phyloP scores from a whole-genome alignment of 1,140 invertebrate genomes.

The Maconellicoccus hirsutus region DNA sequence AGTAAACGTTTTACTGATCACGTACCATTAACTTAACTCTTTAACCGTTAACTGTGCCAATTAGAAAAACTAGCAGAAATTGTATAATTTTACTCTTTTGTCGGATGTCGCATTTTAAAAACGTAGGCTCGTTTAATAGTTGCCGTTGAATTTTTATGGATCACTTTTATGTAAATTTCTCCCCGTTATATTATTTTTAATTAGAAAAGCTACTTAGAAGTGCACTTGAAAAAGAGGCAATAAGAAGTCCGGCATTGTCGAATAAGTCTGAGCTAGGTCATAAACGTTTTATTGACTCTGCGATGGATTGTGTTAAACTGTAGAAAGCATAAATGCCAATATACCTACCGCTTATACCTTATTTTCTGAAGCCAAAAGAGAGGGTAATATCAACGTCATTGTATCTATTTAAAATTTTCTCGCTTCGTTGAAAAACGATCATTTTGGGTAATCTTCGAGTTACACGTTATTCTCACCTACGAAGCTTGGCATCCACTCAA shows the following conservation, averaged over 20 bases:
- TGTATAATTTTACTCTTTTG: neutral
- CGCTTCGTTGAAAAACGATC: neutral
- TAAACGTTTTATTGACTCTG: neutral
- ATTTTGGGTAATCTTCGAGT: neutral
- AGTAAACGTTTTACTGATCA: conserved; percentile 21
- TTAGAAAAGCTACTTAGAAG: neutral
- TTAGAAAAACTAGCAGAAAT: conserved; percentile 4
- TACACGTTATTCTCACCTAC: neutral
- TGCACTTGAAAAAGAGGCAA: neutral
- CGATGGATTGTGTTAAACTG: neutral
- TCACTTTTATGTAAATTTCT: neutral
- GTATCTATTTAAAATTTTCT: neutral
- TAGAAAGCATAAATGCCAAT: neutral
- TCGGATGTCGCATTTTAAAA: conserved; percentile 2
- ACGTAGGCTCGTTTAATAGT: neutral
- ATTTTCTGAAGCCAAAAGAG: neutral
- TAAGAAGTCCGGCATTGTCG: neutral
- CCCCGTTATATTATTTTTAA: neutral
- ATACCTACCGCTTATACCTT: neutral
- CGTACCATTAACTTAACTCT: conserved; percentile 15
- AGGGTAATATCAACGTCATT: neutral
- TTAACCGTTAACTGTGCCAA: conserved; percentile 21
- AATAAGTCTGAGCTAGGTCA: neutral
- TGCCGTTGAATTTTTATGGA: neutral
- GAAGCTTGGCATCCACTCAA: neutral